phyloP scores from a whole-genome alignment of 2,797 vertebrate species.

The Sebastes goodei region DNA sequence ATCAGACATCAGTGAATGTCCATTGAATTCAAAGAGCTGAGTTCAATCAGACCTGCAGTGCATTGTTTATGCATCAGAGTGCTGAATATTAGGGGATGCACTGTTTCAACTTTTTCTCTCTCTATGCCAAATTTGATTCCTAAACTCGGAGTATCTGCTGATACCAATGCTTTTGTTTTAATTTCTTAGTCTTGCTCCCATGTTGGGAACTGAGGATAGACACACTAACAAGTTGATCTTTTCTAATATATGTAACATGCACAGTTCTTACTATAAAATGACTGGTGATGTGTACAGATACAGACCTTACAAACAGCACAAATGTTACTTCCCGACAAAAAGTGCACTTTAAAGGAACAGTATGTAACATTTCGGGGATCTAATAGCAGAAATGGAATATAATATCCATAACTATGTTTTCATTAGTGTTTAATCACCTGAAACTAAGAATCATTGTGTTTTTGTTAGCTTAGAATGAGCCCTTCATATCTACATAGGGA shows the following conservation, averaged over 20 bases:
- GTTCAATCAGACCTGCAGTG: conserved; percentile 57
- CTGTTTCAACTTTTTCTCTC: not conserved
- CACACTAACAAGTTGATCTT: no score
- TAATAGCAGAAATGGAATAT: no score
- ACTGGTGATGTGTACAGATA: not conserved
- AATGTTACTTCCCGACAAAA: not conserved
- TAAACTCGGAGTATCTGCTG: not conserved
- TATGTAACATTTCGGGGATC: no score
- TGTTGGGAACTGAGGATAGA: not conserved
- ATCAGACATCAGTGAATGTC: conserved; percentile 51
- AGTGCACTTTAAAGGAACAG: not conserved
- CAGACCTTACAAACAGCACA: not conserved
- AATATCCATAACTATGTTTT: no score
- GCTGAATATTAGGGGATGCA: not conserved
- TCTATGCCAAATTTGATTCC: not conserved
- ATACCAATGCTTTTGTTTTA: not conserved
- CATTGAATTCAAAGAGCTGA: conserved; percentile 25
- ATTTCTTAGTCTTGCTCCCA: not conserved
- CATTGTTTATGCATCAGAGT: not conserved
- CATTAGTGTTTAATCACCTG: no score
- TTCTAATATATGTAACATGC: not conserved
- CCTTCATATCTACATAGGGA: no score
- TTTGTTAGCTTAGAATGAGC: no score
- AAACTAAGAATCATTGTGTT: no score
- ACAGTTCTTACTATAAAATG: not conserved